Conservation (phyloP, 2,797 vertebrate genomes). For the Tapera naevia region DNA sequence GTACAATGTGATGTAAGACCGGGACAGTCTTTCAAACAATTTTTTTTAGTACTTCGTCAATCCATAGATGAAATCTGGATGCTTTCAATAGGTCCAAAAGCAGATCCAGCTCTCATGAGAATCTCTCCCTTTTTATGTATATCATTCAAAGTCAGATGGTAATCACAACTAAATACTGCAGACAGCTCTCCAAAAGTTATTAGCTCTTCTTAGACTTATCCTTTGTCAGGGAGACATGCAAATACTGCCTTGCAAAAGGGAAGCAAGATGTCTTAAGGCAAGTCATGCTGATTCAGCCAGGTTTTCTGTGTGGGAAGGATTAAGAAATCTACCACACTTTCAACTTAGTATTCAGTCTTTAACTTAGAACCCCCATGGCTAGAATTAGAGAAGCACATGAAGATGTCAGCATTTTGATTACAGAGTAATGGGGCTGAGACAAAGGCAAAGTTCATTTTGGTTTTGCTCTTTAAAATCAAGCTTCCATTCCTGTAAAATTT, state of each 20-base stretch:
- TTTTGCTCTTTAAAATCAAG: slow-evolving; percentile 23
- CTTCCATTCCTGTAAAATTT: neutral
- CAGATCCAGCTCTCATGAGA: neutral
- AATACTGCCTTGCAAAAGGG: slow-evolving; percentile 33
- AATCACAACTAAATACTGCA: slow-evolving; percentile 46
- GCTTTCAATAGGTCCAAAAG: neutral
- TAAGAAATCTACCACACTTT: slow-evolving; percentile 23
- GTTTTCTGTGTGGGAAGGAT: neutral
- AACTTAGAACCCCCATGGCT: neutral
- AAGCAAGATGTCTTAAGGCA: slow-evolving; percentile 32
- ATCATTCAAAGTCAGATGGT: neutral
- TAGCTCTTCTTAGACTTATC: slow-evolving; percentile 10
- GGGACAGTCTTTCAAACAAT: neutral
- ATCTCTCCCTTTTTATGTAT: neutral
- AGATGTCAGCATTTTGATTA: slow-evolving; percentile 1
- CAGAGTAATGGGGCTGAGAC: neutral
- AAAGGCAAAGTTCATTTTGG: neutral
- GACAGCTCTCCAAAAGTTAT: slow-evolving; percentile 5
- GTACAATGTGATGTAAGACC: neutral
- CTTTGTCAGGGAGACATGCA: slow-evolving; percentile 55
- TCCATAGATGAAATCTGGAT: neutral
- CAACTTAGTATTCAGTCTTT: neutral
- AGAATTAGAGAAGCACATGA: neutral
- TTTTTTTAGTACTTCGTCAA: neutral
- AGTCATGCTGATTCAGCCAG: slow-evolving; percentile 33